Conservation (phyloP, 2,888 invertebrate genomes). For the Mesochorus sp. region DNA sequence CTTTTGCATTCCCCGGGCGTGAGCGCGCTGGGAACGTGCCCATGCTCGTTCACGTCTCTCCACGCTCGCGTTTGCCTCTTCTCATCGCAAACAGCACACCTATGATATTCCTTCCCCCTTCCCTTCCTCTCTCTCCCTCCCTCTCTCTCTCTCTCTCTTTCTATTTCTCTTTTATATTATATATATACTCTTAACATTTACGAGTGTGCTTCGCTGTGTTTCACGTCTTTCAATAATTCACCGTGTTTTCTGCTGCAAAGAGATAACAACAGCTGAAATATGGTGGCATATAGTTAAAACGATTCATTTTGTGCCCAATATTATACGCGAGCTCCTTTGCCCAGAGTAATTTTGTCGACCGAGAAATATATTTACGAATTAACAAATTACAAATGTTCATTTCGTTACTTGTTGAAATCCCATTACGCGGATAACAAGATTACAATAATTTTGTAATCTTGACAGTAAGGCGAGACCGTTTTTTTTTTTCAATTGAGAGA, state of each 20-base stretch:
- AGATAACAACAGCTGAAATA: conserved; percentile 22
- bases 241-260: conserved; percentile 16
- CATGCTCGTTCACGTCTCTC: conserved; percentile 41
- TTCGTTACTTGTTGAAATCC: too few relatives aligned
- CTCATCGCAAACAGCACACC: conserved; percentile 7
- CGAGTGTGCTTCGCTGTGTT: background rate
- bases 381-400: too few relatives aligned
- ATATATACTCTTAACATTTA: background rate
- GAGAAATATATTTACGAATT: too few relatives aligned
- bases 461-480: too few relatives aligned
- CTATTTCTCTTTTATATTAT: background rate
- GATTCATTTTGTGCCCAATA: too few relatives aligned
- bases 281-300: too few relatives aligned
- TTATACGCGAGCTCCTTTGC: too few relatives aligned
- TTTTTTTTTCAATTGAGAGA: too few relatives aligned
- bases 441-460: too few relatives aligned
- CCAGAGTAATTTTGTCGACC: too few relatives aligned
- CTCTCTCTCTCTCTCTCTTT: conserved; percentile 1
- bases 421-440: too few relatives aligned
- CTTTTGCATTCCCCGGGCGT: conserved; percentile 78
- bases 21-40: conserved; percentile 74
- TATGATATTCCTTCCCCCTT: conserved; percentile 40
- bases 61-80: conserved; percentile 5
- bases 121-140: background rate
- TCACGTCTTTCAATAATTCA: conserved; percentile 43